Base-by-base conservation (phyloP, 1,140 invertebrate species). In the Globodera rostochiensis region DNA sequence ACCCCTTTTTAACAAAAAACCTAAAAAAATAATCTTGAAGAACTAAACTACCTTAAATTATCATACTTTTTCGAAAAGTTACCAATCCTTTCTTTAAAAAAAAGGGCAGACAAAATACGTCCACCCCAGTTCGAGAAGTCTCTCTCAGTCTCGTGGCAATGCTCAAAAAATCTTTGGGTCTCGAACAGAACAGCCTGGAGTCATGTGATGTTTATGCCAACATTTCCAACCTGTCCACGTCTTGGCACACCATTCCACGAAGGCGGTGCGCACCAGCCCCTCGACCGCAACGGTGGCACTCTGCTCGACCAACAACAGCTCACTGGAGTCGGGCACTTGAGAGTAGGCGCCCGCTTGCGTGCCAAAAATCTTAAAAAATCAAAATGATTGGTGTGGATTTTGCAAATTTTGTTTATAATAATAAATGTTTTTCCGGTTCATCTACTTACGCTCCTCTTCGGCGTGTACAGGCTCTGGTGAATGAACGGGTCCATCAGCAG, bases 241-340 rank as follows among this genome's bases (percentile, higher is more conserved):
- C 50, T 87, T 89, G 15, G 86, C 79, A 81, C 88, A 89, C 88
- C 88, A 90, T 49, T 85, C 84, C n/a, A 90, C 87, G 79, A 89
- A 89, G 8, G 89, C 64, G n/a, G 88, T 90, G 2, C 36, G 75
- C 3, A 90, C 83, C 47, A 90, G 21, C 21, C 66, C 84, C 60
- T 88, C 77, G 6, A 80, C 67, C 3, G 78, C 50, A 70, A 82
- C 47, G 50, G 49, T 70, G 47, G 60, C 74, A 46, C 53, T 64
- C 47, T 64, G 67, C 7, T 64, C 80, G 45, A 78, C 77, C 13
- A 81, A 53, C 45, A 64, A 50, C 64, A 74, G 47, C 57, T 85
- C 84, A 45, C 45, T 15, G n/a, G 53, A 25, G 21, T 86, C 85
- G 21, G 79, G 70, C 25, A 36, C 83, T 45, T 46, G 50, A 4